A percentile compares a stretch with the other conserved stretches of the same genome.
Conservation (phyloP, 2,888 invertebrate species). For the Auanema freiburgensis region DNA sequence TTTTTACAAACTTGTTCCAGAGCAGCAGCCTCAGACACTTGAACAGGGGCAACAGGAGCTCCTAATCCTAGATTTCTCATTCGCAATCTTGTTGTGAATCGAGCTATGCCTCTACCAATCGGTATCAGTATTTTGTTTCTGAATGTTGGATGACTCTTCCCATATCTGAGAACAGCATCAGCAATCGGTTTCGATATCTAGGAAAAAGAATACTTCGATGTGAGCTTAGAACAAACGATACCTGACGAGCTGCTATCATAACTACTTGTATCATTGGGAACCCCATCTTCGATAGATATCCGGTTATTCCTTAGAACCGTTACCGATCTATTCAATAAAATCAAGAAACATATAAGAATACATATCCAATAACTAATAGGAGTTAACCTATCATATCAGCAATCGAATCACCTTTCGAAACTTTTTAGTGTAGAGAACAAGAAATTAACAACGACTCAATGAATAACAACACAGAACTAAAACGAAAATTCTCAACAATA, state of each 20-base stretch:
- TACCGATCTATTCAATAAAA: too few species aligned
- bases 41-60: slow-evolving; percentile 38
- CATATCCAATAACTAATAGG: too few species aligned
- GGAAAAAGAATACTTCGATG: neutral
- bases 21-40: slow-evolving; percentile 56
- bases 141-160: slow-evolving; percentile 57
- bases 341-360: too few species aligned
- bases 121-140: slow-evolving; percentile 53
- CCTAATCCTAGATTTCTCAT: slow-evolving; percentile 60
- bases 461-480: too few species aligned
- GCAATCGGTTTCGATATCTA: slow-evolving; percentile 60
- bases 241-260: slow-evolving; percentile 61
- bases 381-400: too few species aligned
- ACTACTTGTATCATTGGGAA: slow-evolving; percentile 61
- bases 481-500: slow-evolving; percentile 6
- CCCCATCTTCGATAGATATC: slow-evolving; percentile 43
- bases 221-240: slow-evolving; percentile 4
- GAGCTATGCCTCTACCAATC: slow-evolving; percentile 52
- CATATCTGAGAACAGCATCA: slow-evolving; percentile 52
- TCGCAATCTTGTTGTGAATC: slow-evolving; percentile 52
- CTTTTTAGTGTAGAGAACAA: too few species aligned
- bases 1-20: slow-evolving; percentile 50
- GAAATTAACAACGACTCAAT: too few species aligned
- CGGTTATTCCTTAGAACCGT: too few species aligned
- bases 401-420: too few species aligned